phyloP scores from a whole-genome alignment of 1,140 invertebrate genomes.

The Mactra quadrangularis region DNA sequence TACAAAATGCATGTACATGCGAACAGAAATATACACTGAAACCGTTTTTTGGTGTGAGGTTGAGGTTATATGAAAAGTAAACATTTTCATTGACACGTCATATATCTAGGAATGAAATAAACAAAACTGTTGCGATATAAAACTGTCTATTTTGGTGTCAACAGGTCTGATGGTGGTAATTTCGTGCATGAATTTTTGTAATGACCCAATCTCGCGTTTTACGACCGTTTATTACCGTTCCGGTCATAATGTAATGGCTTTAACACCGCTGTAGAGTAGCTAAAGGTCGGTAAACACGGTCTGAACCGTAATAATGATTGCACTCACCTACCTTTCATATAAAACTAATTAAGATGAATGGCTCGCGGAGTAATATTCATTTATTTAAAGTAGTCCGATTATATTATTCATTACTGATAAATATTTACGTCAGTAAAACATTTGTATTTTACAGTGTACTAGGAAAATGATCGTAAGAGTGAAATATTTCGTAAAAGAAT shows the following conservation, averaged over 20 bases:
- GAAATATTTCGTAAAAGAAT: too few relatives aligned
- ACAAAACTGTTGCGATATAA: neutral
- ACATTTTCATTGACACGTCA: too few relatives aligned
- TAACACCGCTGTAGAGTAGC: constrained; percentile 6
- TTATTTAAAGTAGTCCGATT: neutral
- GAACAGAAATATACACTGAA: too few relatives aligned
- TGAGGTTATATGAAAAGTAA: too few relatives aligned
- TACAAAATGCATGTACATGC: too few relatives aligned
- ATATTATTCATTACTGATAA: constrained; percentile 4
- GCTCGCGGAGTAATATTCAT: neutral
- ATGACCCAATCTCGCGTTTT: neutral
- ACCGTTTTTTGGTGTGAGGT: too few relatives aligned
- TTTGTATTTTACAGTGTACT: too few relatives aligned
- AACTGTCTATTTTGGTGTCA: constrained; percentile 13
- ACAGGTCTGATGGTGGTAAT: constrained; percentile 5
- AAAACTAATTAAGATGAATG: neutral
- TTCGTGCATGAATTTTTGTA: constrained; percentile 5
- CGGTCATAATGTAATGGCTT: constrained; percentile 24
- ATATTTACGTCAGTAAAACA: constrained; percentile 5
- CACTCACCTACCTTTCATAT: neutral
- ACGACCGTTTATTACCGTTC: constrained; percentile 8
- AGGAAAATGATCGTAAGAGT: too few relatives aligned
- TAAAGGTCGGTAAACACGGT: constrained; percentile 11
- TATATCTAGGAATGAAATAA: too few relatives aligned
- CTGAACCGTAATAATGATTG: constrained; percentile 23